A percentile compares a stretch with the other conserved stretches of the same genome.
phyloP scores from a whole-genome alignment of 1,140 invertebrate genomes.

The Dinothrombium tinctorium region DNA sequence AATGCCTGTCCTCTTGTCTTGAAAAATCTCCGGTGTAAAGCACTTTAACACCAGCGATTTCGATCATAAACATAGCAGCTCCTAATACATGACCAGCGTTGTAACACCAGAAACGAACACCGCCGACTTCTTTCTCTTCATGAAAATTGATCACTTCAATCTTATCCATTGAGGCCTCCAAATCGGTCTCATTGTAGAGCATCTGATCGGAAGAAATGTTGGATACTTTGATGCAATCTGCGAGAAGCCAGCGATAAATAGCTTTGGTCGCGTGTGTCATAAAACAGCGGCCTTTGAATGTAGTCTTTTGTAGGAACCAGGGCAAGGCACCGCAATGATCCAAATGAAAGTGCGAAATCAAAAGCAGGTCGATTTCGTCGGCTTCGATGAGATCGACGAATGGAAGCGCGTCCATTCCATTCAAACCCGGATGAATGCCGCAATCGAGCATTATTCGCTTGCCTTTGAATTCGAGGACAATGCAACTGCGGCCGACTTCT shows the following conservation, averaged over 20 bases:
- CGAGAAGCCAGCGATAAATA: conserved; percentile 92
- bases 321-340: conserved; percentile 95
- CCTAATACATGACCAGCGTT: conserved; percentile 96
- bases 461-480: conserved; percentile 94
- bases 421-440: conserved; percentile 82
- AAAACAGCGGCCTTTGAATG: conserved; percentile 90
- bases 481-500: conserved; percentile 96
- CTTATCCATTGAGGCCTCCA: conserved; percentile 93
- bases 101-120: conserved; percentile 77
- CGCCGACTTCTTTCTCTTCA: conserved; percentile 89
- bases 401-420: conserved; percentile 84
- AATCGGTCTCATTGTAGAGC: conserved; percentile 88
- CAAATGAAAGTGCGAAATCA: conserved; percentile 95
- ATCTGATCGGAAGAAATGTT: conserved; percentile 93
- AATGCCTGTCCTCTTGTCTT: conserved; percentile 89
- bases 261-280: conserved; percentile 99
- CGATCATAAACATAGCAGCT: conserved; percentile 99
- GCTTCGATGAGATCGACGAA: conserved; percentile 94
- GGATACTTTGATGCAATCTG: conserved; percentile 98
- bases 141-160: conserved; percentile 98
- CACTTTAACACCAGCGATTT: conserved; percentile 91
- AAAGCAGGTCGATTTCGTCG: conserved; percentile 81
- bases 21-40: conserved; percentile 98
- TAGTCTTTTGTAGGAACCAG: conserved; percentile 92
- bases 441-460: conserved; percentile 93